phyloP scores from a whole-genome alignment of 2,113 vertebrate genomes.

The Candoia aspera region DNA sequence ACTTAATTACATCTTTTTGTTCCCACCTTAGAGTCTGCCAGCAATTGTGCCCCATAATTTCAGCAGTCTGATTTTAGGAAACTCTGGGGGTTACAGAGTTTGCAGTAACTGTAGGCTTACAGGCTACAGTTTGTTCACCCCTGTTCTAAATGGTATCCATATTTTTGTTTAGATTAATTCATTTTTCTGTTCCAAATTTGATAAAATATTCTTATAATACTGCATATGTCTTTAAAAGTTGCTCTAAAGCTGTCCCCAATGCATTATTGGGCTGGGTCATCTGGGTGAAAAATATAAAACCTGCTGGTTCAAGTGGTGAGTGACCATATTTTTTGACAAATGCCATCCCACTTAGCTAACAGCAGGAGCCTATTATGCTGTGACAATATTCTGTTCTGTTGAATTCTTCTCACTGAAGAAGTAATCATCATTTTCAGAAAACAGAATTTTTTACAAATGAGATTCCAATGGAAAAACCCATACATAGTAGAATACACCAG shows the following conservation, averaged over 20 bases:
- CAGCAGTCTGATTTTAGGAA: not conserved
- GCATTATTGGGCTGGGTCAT: conserved; percentile 31
- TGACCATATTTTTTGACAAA: conserved; percentile 62
- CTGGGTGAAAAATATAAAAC: conserved; percentile 36
- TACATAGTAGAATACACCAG: conserved; percentile 35
- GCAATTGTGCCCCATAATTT: not conserved
- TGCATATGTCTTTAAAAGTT: conserved; percentile 1
- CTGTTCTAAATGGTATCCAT: not conserved
- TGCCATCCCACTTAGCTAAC: conserved; percentile 67
- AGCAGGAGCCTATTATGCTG: conserved; percentile 67
- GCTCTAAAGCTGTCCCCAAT: conserved; percentile 15
- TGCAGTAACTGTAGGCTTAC: not conserved
- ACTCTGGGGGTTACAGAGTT: not conserved
- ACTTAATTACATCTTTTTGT: not conserved
- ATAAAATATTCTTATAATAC: not conserved
- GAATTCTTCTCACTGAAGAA: conserved; percentile 64
- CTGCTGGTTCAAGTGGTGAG: conserved; percentile 49
- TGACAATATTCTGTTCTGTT: conserved; percentile 53
- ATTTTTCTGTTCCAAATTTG: not conserved
- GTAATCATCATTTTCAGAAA: conserved; percentile 64
- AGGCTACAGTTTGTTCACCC: not conserved
- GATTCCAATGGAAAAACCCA: conserved; percentile 22
- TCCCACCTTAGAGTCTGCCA: not conserved
- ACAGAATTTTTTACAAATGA: conserved; percentile 59
- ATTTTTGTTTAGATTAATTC: not conserved